Conservation (phyloP, 2,888 invertebrate genomes). For the Dione vanillae region DNA sequence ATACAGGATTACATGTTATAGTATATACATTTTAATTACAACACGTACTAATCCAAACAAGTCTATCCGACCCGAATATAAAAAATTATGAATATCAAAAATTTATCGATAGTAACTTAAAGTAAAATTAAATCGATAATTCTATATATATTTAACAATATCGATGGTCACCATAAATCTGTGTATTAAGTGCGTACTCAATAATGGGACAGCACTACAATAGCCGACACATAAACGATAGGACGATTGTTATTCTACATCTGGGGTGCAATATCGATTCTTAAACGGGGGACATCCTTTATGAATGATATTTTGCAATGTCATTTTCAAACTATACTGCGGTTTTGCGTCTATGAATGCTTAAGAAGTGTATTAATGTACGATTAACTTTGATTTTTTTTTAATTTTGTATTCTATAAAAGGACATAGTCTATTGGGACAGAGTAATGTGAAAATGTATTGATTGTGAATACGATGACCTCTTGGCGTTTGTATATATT, state of each 20-base stretch:
- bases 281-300: conserved; percentile 56
- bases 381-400: conserved; percentile 5
- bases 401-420: background rate
- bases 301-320: conserved; percentile 53
- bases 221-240: conserved; percentile 66
- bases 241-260: conserved; percentile 78
- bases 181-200: conserved; percentile 77
- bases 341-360: conserved; percentile 22
- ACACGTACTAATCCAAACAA: no score
- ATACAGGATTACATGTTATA: no score
- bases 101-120: no score
- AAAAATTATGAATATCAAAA: no score
- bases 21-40: no score
- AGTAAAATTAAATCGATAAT: no score
- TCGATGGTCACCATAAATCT: conserved; percentile 57
- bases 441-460: no score
- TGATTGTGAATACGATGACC: no score
- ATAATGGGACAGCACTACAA: conserved; percentile 72
- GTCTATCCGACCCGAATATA: no score
- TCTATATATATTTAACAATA: background rate
- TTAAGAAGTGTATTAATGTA: conserved; percentile 13
- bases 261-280: conserved; percentile 70
- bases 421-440: no score
- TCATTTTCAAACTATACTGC: conserved; percentile 52
- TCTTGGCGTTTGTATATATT: no score